These are phyloP conservation scores for Diplodus sargus DNA, from an alignment of 2,797 vertebrate genomes.

Conservation along the genomic window DNA sequence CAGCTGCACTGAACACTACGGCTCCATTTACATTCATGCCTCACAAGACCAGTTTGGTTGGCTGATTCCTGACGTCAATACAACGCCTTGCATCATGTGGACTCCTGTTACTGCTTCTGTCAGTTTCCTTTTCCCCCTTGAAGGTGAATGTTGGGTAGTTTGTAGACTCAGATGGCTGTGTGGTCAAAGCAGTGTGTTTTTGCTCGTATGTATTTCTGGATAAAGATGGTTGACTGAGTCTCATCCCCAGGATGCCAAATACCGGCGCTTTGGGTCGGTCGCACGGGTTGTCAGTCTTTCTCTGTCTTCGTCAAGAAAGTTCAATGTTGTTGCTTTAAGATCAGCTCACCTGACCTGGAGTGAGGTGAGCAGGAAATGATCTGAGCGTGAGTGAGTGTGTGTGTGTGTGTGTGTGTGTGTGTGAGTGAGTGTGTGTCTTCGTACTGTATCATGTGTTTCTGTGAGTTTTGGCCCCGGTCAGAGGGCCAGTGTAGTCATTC, in stretches of 20 bases:
- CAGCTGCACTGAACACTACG: slow-evolving; percentile 45
- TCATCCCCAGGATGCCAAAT: too few species aligned
- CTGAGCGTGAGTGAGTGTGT: background rate
- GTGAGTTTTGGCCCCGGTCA: slow-evolving; percentile 60
- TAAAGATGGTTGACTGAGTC: too few species aligned
- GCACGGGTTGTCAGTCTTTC: too few species aligned
- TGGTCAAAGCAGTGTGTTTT: too few species aligned
- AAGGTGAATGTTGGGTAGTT: slow-evolving; percentile 9
- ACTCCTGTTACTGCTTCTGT: slow-evolving; percentile 53
- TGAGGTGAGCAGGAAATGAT: background rate
- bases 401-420: too few species aligned
- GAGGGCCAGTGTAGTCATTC: slow-evolving; percentile 44
- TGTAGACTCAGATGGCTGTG: background rate
- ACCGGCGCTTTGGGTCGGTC: too few species aligned
- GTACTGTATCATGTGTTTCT: background rate
- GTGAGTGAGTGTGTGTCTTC: slow-evolving; percentile 15
- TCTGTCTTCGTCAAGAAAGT: too few species aligned
- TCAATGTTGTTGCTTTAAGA: background rate
- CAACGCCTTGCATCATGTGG: slow-evolving; percentile 51
- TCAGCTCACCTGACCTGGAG: background rate
- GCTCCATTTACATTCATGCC: slow-evolving; percentile 36
- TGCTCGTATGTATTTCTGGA: too few species aligned
- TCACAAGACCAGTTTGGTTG: slow-evolving; percentile 72
- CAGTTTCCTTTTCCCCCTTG: slow-evolving; percentile 20
- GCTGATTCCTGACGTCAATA: slow-evolving; percentile 62